These are phyloP conservation scores for Bibio marci DNA, from an alignment of 2,888 invertebrate species.

Conservation along the genomic window DNA sequence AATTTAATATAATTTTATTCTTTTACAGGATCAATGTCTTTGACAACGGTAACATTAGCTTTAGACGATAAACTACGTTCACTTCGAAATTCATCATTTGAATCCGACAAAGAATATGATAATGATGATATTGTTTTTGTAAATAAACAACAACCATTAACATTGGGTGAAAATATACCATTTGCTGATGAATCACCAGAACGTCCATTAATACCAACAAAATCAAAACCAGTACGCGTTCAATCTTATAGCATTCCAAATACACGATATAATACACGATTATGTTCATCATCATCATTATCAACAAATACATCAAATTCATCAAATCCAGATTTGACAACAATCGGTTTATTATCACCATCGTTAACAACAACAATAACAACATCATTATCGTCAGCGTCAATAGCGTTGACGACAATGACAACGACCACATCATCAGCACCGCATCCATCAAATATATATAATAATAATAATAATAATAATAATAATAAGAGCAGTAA, in stretches of 20 bases:
- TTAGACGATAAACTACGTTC: conserved; percentile 70
- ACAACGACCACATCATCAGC: conserved; percentile 7
- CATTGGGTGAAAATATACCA: conserved; percentile 41
- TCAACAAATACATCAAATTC: conserved; percentile 16
- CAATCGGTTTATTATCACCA: background rate
- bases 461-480: no score
- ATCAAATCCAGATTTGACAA: background rate
- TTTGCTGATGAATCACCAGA: conserved; percentile 53
- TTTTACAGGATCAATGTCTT: conserved; percentile 57
- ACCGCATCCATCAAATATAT: no score
- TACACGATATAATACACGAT: conserved; percentile 15
- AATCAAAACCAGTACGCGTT: conserved; percentile 7
- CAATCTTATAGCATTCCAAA: background rate
- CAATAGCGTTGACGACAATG: conserved; percentile 15
- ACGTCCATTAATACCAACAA: conserved; percentile 12
- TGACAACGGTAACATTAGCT: conserved; percentile 68
- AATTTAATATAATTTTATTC: background rate
- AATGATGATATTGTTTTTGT: background rate
- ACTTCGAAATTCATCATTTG: conserved; percentile 44
- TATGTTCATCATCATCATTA: conserved; percentile 11
- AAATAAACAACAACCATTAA: conserved; percentile 24
- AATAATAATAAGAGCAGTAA: background rate
- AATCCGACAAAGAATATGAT: conserved; percentile 15
- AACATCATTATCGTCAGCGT: background rate
- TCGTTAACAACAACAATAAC: conserved; percentile 1